phyloP scores from a whole-genome alignment of 2,797 vertebrate genomes.

The Gastrophryne carolinensis region DNA sequence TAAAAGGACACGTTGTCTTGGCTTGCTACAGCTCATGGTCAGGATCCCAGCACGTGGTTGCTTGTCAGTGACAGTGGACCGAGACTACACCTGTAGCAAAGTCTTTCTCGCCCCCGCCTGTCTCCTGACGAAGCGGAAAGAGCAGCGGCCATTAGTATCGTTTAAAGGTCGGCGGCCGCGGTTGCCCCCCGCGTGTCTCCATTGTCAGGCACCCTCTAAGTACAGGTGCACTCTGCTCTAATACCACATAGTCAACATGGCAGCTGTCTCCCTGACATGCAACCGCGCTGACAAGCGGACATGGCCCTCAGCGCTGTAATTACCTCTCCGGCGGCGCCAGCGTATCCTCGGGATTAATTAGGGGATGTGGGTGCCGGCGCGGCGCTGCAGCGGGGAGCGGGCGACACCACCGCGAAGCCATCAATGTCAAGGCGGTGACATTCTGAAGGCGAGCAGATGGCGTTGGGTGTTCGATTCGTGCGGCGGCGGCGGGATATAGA shows the following conservation, averaged over 20 bases:
- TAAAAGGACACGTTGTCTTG: too few relatives aligned
- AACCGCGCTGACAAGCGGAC: constrained; percentile 10
- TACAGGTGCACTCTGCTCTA: background rate
- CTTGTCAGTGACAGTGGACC: too few relatives aligned
- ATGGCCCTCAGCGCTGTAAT: constrained; percentile 26
- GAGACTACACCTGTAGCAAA: too few relatives aligned
- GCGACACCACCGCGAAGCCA: constrained; percentile 11
- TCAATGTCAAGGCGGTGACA: constrained; percentile 31
- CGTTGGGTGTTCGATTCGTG: background rate
- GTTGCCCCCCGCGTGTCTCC: too few relatives aligned
- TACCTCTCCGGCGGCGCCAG: background rate
- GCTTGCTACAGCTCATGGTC: too few relatives aligned
- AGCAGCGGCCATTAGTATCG: too few relatives aligned
- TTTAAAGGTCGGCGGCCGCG: too few relatives aligned
- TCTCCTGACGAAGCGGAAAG: too few relatives aligned
- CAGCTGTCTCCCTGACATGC: constrained; percentile 9
- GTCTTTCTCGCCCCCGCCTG: too few relatives aligned
- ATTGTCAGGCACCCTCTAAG: too few relatives aligned
- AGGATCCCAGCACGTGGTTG: too few relatives aligned
- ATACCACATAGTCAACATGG: background rate
- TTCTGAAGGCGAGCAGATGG: constrained; percentile 9
- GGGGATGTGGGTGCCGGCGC: constrained; percentile 19
- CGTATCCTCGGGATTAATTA: constrained; percentile 28
- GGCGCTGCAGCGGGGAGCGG: background rate
- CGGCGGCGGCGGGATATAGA: background rate